Conservation (phyloP, 1,140 invertebrate genomes). For the Cecropterus lyciades region DNA sequence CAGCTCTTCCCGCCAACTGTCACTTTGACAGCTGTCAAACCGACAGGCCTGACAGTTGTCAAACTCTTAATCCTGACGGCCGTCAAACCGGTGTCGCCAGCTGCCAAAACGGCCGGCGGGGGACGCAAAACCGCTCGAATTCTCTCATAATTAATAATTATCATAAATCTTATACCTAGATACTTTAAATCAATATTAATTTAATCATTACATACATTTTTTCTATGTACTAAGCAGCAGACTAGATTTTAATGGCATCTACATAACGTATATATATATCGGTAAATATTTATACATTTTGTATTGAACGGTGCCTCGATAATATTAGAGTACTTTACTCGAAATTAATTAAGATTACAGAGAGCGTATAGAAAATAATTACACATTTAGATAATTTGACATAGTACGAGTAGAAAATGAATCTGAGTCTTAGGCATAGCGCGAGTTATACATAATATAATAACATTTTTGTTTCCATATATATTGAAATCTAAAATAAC, state of each 20-base stretch:
- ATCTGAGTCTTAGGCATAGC: not conserved
- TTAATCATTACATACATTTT: conserved; percentile 62
- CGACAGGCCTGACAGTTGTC: too few relatives aligned
- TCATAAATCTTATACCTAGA: conserved; percentile 58
- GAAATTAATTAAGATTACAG: conserved; percentile 32
- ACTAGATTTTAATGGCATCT: conserved; percentile 76
- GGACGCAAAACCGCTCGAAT: conserved; percentile 46
- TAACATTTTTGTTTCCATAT: too few relatives aligned
- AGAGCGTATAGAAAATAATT: not conserved
- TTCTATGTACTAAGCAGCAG: conserved; percentile 66
- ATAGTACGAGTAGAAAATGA: too few relatives aligned
- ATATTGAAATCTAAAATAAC: too few relatives aligned
- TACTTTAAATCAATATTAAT: conserved; percentile 48
- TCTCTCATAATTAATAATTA: conserved; percentile 50
- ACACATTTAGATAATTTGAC: not conserved
- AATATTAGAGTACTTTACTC: conserved; percentile 35
- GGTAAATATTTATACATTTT: conserved; percentile 46
- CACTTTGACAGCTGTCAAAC: conserved; percentile 42
- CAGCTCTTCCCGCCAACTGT: conserved; percentile 39
- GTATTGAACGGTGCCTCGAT: conserved; percentile 38
- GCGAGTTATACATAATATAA: too few relatives aligned
- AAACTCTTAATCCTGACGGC: conserved; percentile 44
- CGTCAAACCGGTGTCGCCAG: conserved; percentile 35
- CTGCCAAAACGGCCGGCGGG: conserved; percentile 35
- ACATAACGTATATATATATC: conserved; percentile 53